Percentiles rank a stretch among this genome's conserved stretches.
Evolutionary conservation across 1,140 invertebrate genomes (phyloP).

Genomic region (Drosophila guanche): DNA sequence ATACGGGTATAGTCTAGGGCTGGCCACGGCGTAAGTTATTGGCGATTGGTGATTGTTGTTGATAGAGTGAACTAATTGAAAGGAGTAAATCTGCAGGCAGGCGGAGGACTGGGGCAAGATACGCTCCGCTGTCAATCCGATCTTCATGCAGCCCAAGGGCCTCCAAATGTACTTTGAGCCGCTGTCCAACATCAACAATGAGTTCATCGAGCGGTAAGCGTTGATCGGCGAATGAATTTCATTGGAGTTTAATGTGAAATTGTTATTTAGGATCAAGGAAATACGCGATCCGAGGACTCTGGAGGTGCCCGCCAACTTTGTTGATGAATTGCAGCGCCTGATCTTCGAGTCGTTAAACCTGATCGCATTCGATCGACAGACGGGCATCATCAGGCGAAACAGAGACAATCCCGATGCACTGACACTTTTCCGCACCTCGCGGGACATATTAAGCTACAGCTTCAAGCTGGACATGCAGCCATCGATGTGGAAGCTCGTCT

Average conservation of each 20-base stretch:
- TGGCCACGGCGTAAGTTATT: slow-evolving; percentile 1
- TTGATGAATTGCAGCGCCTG: slow-evolving; percentile 88
- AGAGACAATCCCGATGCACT: slow-evolving; percentile 19
- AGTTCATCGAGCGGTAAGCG: slow-evolving; percentile 70
- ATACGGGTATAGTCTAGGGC: slow-evolving; percentile 9
- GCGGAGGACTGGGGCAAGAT: slow-evolving; percentile 14
- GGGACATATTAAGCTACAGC: background rate
- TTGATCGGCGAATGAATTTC: background rate
- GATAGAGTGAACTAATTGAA: fast-evolving
- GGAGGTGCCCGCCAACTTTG: slow-evolving; percentile 86
- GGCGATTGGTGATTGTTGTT: too few species aligned
- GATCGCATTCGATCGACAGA: slow-evolving; percentile 87
- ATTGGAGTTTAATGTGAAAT: background rate
- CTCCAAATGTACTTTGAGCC: slow-evolving; percentile 60
- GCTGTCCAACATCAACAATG: slow-evolving; percentile 60
- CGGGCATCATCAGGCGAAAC: slow-evolving; percentile 83
- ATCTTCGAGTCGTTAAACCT: slow-evolving; percentile 88
- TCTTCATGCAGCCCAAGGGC: slow-evolving; percentile 70
- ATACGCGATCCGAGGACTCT: slow-evolving; percentile 84
- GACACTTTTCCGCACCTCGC: slow-evolving; percentile 7
- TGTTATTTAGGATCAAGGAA: slow-evolving; percentile 64
- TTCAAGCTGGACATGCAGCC: slow-evolving; percentile 85
- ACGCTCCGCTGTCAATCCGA: slow-evolving; percentile 53
- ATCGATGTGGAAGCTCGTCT: slow-evolving; percentile 86
- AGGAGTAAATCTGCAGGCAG: background rate